A percentile compares a stretch with the other conserved stretches of the same genome.
Conservation (phyloP, 2,888 invertebrate species). For the Rutpela maculata region DNA sequence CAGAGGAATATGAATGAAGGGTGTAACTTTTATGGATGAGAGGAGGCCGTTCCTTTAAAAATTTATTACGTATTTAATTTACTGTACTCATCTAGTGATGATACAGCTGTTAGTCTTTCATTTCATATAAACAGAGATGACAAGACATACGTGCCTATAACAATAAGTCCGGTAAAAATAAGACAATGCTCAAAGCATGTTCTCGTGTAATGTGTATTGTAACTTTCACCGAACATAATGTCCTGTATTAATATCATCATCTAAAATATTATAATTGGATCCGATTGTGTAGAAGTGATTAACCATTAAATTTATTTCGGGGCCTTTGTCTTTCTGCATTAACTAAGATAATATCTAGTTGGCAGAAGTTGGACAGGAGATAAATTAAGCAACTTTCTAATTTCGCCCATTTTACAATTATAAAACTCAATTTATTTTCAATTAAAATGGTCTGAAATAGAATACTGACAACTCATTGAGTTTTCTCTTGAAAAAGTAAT, state of each 20-base stretch:
- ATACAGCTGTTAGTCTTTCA: constrained; percentile 29
- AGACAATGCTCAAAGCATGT: constrained; percentile 15
- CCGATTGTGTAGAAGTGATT: neutral
- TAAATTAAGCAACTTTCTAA: neutral
- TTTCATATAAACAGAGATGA: constrained; percentile 18
- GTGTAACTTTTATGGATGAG: constrained; percentile 47
- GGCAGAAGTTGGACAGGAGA: neutral
- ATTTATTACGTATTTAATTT: constrained; percentile 38
- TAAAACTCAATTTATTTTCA: neutral
- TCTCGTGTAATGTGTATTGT: constrained; percentile 10
- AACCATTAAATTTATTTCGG: neutral
- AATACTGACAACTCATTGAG: too few species aligned
- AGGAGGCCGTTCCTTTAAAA: constrained; percentile 45
- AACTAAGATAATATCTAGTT: neutral
- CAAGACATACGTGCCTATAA: constrained; percentile 13
- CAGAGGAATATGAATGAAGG: constrained; percentile 54
- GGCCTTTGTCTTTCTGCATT: neutral
- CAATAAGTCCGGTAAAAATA: constrained; percentile 9
- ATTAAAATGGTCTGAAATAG: too few species aligned
- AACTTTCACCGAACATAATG: constrained; percentile 8
- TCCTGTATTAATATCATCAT: constrained; percentile 16
- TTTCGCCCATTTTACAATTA: neutral
- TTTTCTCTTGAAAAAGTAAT: neutral
- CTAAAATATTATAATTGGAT: neutral
- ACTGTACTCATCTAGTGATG: constrained; percentile 31